Base-by-base conservation (phyloP, 2,888 invertebrate species). In the Drosophila subsilvestris region DNA sequence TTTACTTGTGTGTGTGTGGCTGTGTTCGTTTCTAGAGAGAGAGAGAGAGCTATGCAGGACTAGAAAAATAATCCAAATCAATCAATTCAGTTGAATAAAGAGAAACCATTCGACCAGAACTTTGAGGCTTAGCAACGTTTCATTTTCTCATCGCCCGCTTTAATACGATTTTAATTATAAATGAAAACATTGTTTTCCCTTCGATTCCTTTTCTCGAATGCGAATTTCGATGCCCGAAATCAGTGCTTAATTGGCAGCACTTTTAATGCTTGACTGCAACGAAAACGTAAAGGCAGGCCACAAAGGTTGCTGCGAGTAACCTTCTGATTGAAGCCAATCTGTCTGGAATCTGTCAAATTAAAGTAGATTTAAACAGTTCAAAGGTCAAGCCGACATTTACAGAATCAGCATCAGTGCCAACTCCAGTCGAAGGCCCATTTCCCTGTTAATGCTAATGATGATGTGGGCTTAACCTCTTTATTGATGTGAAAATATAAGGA, bases 121-220 rank as follows among this genome's bases (percentile, higher is more conserved):
- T 74, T 59, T 60, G 45, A 48, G 65, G 51, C 63, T 62, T 65
- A 55, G 69, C 62, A 67, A 77, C 58, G 56, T n/a, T n/a, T n/a
- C n/a, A n/a, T n/a, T n/a, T n/a, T n/a, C n/a, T n/a, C n/a, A n/a
- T n/a, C n/a, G n/a, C n/a, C n/a, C n/a, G n/a, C n/a, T n/a, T n/a
- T n/a, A n/a, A 70, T 72, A 44, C 63, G 62, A 65, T 72, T 78
- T 77, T 79, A 79, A 76, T 81, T 75, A 61, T 63, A 75, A 75
- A 66, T 56, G 57, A 70, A 69, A 67, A 72, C 72, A 76, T 75
- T 55, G 25, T 61, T 69, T 66, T 62, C n/a, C 25, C 65, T 51
- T 53, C 69, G 66, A 75, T 66, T 66, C 42, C 29, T 7, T 37
- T 37, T 1, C 7, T n/a, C 25, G 25, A 25, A 6, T 25, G 5